Conservation (phyloP, 2,113 vertebrate genomes). For the Passer montanus region DNA sequence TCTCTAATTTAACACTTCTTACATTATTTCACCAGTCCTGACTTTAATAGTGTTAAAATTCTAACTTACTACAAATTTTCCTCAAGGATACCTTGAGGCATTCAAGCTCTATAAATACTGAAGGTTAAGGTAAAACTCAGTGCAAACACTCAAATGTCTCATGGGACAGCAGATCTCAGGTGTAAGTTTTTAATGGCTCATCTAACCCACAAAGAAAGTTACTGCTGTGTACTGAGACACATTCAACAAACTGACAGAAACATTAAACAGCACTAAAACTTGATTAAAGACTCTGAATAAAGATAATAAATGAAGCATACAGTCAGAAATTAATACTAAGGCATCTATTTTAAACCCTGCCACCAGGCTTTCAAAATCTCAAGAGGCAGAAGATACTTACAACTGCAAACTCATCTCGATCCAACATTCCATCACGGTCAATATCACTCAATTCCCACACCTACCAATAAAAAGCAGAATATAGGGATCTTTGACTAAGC, state of each 20-base stretch:
- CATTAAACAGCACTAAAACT: background rate
- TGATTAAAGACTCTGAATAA: background rate
- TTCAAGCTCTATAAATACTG: background rate
- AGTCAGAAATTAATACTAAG: background rate
- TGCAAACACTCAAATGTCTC: background rate
- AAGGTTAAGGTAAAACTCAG: background rate
- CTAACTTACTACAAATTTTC: background rate
- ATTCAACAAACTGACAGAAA: background rate
- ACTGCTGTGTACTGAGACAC: background rate
- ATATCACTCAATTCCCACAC: conserved; percentile 98
- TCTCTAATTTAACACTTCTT: background rate
- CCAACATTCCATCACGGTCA: conserved; percentile 96
- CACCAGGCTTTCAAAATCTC: background rate
- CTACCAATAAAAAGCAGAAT: conserved; percentile 70
- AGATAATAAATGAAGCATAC: background rate
- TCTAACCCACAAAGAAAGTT: background rate
- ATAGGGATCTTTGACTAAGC: background rate
- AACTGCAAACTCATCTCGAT: conserved; percentile 98
- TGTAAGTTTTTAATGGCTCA: background rate
- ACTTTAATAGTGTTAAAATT: background rate
- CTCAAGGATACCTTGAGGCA: background rate
- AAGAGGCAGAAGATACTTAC: conserved; percentile 77
- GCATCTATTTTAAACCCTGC: background rate
- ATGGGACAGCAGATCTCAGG: background rate
- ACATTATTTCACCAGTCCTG: background rate